phyloP scores from a whole-genome alignment of 2,888 invertebrate genomes.

The Euphydryas editha region DNA sequence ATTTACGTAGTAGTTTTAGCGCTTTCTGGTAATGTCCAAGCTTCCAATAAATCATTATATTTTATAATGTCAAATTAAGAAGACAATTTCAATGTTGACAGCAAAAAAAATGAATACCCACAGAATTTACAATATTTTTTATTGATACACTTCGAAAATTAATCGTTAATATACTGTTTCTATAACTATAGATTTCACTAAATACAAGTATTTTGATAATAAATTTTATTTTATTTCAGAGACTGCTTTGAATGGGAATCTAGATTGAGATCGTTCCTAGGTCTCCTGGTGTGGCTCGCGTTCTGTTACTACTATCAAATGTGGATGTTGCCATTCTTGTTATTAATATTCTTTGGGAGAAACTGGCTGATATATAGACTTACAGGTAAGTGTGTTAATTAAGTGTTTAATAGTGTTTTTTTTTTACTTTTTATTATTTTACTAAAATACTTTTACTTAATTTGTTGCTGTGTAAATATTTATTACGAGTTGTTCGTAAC shows the following conservation, averaged over 20 bases:
- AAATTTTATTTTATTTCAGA: slow-evolving; percentile 73
- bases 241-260: slow-evolving; percentile 99
- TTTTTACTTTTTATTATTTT: not conserved
- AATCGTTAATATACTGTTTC: no score
- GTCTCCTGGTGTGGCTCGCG: slow-evolving; percentile 92
- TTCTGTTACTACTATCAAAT: slow-evolving; percentile 97
- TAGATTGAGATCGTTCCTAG: slow-evolving; percentile 90
- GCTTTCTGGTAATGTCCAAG: no score
- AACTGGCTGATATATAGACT: slow-evolving; percentile 79
- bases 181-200: not conserved
- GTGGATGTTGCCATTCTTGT: slow-evolving; percentile 94
- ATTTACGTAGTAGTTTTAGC: no score
- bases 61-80: no score
- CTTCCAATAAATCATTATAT: no score
- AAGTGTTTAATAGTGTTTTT: not conserved
- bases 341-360: slow-evolving; percentile 90
- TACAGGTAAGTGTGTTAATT: slow-evolving; percentile 61
- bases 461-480: no score
- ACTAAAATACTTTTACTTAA: no score
- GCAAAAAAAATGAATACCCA: no score
- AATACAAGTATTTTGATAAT: not conserved
- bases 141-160: no score
- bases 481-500: no score
- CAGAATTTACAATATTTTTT: no score
- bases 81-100: no score